Base-by-base conservation (phyloP, 2,113 vertebrate genomes). In the Caranx melampygus region DNA sequence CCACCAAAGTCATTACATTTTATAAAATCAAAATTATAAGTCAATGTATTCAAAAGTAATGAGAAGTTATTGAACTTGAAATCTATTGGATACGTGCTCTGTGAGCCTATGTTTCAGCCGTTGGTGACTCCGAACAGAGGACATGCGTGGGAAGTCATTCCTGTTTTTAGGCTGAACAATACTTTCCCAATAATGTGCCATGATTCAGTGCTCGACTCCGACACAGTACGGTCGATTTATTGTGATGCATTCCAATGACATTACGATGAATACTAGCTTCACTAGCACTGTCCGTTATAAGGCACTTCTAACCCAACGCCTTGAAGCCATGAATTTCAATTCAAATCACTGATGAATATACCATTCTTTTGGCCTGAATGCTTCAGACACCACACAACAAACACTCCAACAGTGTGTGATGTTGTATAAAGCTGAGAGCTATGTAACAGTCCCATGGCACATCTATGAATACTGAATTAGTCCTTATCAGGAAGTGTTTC, bases 201-300 rank as follows among this genome's bases (percentile, higher is more conserved):
- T 33, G 64, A 83, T 70, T 55, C 83, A 45, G 40, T 12, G 62
- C 68, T 35, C 1, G 0, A 42, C n/a, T 61, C 31, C 31, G 26
- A 40, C 73, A 81, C 81, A 88, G 85, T 79, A 81, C 79, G 57
- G 20, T 45, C 15, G 31, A 65, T 89, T 87, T 81, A 79, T 61
- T 15, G 26, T 10, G 37, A 77, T n/a, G 51, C 82, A 83, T 88
- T 90, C 83, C 77, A 60, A 6, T 14, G 58, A 62, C 76, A 72
- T 89, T 73, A 75, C 63, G 45, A 55, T 69, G n/a, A 57, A 61
- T 42, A 54, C 44, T 37, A 60, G 64, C 58, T 42, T 44, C 8
- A 42, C 40, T 57, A 52, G 47, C 72, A 54, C 34, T 5, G 52
- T 49, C 55, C 64, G 84, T 63, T 66, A 26, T 26, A 44, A 78